phyloP scores from a whole-genome alignment of 1,140 invertebrate genomes.

The Trachymyrmex cornetzi region DNA sequence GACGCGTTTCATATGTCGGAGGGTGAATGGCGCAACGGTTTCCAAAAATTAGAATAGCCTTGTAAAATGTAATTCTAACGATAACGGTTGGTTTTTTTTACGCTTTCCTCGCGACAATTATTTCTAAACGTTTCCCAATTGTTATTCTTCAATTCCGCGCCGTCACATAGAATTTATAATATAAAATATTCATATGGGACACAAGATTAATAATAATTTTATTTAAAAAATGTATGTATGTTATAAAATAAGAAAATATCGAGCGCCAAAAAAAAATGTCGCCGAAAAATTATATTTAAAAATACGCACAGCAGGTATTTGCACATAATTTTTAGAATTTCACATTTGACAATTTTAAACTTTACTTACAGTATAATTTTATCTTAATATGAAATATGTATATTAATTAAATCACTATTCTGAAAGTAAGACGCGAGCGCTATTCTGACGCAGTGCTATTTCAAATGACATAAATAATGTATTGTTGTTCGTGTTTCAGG shows the following conservation, averaged over 20 bases:
- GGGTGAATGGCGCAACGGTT: constrained; percentile 40
- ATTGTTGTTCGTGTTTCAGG: constrained; percentile 77
- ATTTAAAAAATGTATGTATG: neutral
- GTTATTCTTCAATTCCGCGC: neutral
- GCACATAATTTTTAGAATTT: neutral
- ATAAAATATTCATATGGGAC: no score
- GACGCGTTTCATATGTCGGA: constrained; percentile 43
- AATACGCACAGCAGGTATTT: neutral
- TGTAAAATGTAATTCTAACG: constrained; percentile 48
- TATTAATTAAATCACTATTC: constrained; percentile 42
- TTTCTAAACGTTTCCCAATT: neutral
- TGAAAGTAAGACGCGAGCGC: neutral
- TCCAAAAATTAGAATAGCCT: constrained; percentile 68
- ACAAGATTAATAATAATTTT: neutral
- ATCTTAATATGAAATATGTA: neutral
- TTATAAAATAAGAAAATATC: neutral
- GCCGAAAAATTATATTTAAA: neutral
- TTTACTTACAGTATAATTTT: neutral
- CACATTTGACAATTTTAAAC: neutral
- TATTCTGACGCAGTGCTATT: constrained; percentile 8
- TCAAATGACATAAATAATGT: constrained; percentile 73
- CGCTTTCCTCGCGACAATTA: neutral
- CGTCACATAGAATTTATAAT: neutral
- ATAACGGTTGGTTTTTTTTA: constrained; percentile 50
- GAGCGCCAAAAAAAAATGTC: neutral